Evolutionary conservation across 1,140 invertebrate genomes (phyloP), one percentile per base, ranked within the genome.

Genomic region (Colletes gigas): DNA sequence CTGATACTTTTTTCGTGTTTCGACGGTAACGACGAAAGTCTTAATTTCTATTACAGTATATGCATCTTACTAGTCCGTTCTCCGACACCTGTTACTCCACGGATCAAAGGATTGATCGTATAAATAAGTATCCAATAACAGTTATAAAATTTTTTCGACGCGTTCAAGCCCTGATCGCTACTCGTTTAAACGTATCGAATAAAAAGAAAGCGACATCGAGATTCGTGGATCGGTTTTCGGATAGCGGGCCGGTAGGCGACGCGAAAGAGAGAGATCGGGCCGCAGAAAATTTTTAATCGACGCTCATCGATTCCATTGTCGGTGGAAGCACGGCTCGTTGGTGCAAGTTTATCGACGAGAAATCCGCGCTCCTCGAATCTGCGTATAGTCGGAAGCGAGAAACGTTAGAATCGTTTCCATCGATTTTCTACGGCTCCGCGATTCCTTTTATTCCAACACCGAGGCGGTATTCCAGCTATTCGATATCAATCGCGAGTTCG

Each of bases 311-410:
- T 73, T 70, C 54, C 54, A 44, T 78, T 44, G 76, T 30, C n/a
- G 17, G 8, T 67, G 65, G 77, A 65, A 83, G 76, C 55, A 50
- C 62, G 71, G 60, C 54, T 79, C 69, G 70, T 71, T 55, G 65
- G 59, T 68, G 68, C 77, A 66, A 80, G 71, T 75, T 84, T 80
- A 83, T 84, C 83, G 77, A 75, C 70, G 59, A 73, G 59, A 80
- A 80, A 83, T 74, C 65, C 69, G 55, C 81, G 63, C 71, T 15
- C 50, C 17, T 57, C 54, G 39, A 72, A 77, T 59, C 19, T 41
- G 21, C 41, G 55, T 68, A 80, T 59, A 62, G 80, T 69, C 59
- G 69, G 30, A 70, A 55, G 21, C n/a, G 54, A 59, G 39, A 74
- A 54, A 63, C 52, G 0, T 55, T 44, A 12, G 65, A 60, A 73